Conservation (phyloP, 64 coral and sea anemone genomes). For the Porites australiensis region DNA sequence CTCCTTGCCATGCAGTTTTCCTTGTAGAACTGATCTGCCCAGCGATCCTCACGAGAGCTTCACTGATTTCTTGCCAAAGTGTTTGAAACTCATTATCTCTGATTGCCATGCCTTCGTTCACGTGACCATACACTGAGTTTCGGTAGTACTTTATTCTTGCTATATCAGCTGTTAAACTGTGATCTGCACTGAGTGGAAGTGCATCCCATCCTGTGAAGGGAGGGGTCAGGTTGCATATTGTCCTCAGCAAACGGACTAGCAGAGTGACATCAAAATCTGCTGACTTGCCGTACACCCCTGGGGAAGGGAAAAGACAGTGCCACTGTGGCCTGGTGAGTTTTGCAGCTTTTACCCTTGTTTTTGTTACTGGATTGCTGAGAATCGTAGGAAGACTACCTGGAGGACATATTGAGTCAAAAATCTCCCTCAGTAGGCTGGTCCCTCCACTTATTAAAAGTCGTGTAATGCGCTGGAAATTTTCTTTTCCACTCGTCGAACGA, state of each 20-base stretch:
- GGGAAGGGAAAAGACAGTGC: not conserved
- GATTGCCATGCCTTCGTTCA: conserved; percentile 3
- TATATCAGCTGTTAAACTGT: not conserved
- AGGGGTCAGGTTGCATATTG: conserved; percentile 2
- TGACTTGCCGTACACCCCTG: not conserved
- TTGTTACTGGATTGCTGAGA: not conserved
- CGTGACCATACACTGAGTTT: conserved; percentile 34
- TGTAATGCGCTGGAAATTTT: not conserved
- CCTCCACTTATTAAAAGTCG: not conserved
- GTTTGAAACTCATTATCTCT: not conserved
- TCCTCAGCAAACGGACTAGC: not conserved
- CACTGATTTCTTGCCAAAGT: conserved; percentile 26
- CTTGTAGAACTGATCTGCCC: not conserved
- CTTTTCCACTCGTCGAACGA: not conserved
- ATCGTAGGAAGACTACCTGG: not conserved
- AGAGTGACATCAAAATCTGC: conserved; percentile 7
- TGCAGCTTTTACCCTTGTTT: not conserved
- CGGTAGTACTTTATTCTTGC: conserved; percentile 1
- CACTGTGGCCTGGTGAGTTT: not conserved
- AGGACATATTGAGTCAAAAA: not conserved
- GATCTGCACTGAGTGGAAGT: not conserved
- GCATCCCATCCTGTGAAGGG: conserved; percentile 2
- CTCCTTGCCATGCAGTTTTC: too few relatives aligned
- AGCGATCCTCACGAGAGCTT: not conserved
- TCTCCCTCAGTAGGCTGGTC: not conserved